These are phyloP conservation scores for Aphis gossypii DNA, from an alignment of 1,140 invertebrate species.

Conservation along the genomic window DNA sequence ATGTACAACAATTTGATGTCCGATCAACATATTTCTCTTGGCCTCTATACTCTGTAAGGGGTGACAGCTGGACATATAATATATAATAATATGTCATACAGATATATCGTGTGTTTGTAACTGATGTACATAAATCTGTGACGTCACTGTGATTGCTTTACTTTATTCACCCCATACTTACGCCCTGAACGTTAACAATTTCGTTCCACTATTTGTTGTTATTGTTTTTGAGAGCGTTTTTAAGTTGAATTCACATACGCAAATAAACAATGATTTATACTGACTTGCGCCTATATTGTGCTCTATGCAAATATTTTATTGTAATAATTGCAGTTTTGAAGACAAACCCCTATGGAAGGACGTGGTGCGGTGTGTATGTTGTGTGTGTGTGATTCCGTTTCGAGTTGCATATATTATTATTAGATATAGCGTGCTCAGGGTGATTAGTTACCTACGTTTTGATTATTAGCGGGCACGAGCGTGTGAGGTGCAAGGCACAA, in stretches of 20 bases:
- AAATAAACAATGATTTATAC: background rate
- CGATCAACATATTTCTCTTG: background rate
- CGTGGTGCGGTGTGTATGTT: background rate
- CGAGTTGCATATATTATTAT: constrained; percentile 35
- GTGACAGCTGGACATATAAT: background rate
- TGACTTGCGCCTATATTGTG: background rate
- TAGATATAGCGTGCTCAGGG: constrained; percentile 47
- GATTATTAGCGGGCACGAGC: constrained; percentile 55
- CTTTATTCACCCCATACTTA: background rate
- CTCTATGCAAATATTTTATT: background rate
- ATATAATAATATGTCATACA: background rate
- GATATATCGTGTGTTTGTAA: background rate
- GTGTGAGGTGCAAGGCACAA: constrained; percentile 57
- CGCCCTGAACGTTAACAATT: background rate
- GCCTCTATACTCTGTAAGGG: no score
- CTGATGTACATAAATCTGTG: background rate
- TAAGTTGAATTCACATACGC: background rate
- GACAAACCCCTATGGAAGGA: background rate
- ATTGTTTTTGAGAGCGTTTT: background rate
- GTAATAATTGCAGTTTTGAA: background rate
- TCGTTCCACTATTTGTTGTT: background rate
- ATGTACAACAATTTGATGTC: background rate
- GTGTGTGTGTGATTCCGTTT: constrained; percentile 39
- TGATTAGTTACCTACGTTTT: constrained; percentile 51
- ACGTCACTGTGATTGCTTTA: background rate